Evolutionary conservation across 2,888 invertebrate genomes (phyloP), one percentile per base, ranked within the genome.

Genomic region (Operophtera brumata): DNA sequence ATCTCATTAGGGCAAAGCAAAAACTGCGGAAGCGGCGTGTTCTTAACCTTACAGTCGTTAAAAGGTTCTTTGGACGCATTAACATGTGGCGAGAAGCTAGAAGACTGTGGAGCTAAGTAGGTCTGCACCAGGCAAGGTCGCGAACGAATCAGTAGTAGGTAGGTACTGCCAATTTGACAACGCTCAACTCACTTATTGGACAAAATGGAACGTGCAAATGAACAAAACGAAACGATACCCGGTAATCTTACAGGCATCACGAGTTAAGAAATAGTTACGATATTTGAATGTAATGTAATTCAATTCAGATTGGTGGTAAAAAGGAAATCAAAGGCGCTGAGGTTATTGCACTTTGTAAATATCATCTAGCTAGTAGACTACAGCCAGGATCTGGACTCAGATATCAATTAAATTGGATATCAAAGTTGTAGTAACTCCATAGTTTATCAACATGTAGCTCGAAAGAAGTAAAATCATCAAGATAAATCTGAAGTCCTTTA

Each of bases 151-250:
- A 80, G 69, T 71, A 3, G 20, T 20, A 20, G 77, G 71, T 75
- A 73, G 70, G 71, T 76, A 76, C 72, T 71, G 75, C 73, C 78
- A 78, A 84, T 86, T 84, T 86, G 86, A 86, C 84, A 84, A 75
- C 74, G 65, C 75, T 86, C 85, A 86, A 83, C 84, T 86, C 71
- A 67, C 75, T 85, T 76, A 87, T 86, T 87, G 84, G 70, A 77
- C 82, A 78, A 87, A 86, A 77, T 87, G 85, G 86, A 81, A 84
- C 86, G 86, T 85, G 86, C 77, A 82, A 85, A 86, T 85, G 83
- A 81, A 86, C 82, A 82, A 20, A 82, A 77, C 78, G 76, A 82
- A 82, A 79, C 77, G 74, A 75, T 75, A 77, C 80, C 81, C 84
- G 80, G 73, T 73, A 77, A 77, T 76, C 73, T 83, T 81, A 84